These are phyloP conservation scores for Aramus guarauna DNA, from an alignment of 2,113 vertebrate genomes.

Conservation along the genomic window DNA sequence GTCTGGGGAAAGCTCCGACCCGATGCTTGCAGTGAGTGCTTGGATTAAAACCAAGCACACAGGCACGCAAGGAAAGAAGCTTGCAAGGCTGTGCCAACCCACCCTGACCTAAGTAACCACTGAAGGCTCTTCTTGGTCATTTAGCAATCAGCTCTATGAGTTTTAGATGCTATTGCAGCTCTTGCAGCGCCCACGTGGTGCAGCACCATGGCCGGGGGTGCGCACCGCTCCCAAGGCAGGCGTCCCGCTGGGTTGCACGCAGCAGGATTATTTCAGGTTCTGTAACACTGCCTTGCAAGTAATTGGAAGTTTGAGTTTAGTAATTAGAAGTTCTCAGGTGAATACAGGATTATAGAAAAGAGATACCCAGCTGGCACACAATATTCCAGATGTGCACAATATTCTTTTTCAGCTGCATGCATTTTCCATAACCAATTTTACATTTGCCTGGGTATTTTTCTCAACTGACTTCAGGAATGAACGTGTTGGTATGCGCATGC, in stretches of 20 bases:
- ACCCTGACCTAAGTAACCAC: neutral
- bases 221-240: neutral
- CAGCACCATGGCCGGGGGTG: accelerated
- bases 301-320: neutral
- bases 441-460: neutral
- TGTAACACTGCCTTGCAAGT: neutral
- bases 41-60: neutral
- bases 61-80: neutral
- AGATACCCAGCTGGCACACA: neutral
- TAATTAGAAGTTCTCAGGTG: neutral
- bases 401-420: neutral
- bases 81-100: neutral
- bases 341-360: neutral
- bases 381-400: neutral
- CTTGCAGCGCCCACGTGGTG: neutral
- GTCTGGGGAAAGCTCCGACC: neutral
- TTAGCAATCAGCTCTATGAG: neutral
- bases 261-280: neutral
- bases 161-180: neutral
- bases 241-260: accelerated
- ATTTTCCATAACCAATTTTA: neutral
- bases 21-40: neutral
- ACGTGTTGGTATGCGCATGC: neutral
- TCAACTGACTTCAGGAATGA: neutral
- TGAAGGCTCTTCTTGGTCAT: neutral